These are phyloP conservation scores for Ditylenchus dipsaci DNA, from an alignment of 1,140 invertebrate species.

Conservation along the genomic window DNA sequence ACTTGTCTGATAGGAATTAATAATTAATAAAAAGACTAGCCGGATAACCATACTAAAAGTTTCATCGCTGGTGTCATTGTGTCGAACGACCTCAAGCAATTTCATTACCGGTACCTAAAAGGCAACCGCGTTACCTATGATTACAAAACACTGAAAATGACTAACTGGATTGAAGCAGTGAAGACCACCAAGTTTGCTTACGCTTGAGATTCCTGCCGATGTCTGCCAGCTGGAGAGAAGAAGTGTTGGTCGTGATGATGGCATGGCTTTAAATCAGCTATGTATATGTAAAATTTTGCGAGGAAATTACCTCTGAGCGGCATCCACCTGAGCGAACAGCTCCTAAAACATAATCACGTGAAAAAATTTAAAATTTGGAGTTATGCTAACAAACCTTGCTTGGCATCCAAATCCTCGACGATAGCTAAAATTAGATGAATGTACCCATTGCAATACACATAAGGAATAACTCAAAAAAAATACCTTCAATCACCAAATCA, in stretches of 20 bases:
- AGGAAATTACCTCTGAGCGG: constrained; percentile 14
- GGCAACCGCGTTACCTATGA: no score
- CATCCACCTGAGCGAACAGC: constrained; percentile 47
- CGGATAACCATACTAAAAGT: constrained; percentile 63
- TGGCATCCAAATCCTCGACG: constrained; percentile 57
- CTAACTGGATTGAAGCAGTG: constrained; percentile 80
- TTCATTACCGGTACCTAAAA: constrained; percentile 76
- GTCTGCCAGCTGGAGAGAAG: constrained; percentile 76
- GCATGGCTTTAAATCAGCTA: no score
- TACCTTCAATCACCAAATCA: constrained; percentile 55
- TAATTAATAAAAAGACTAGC: no score
- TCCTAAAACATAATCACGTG: no score
- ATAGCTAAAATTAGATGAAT: constrained; percentile 43
- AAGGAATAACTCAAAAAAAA: no score
- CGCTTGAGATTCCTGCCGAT: constrained; percentile 67
- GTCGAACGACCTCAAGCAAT: constrained; percentile 64
- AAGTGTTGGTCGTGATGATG: constrained; percentile 79
- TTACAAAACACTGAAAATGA: background rate
- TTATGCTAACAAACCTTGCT: constrained; percentile 35
- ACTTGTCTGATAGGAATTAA: constrained; percentile 59
- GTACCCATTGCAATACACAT: no score
- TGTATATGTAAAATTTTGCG: no score
- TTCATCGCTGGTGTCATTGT: constrained; percentile 68
- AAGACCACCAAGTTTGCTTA: constrained; percentile 71
- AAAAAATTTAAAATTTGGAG: no score